Evolutionary conservation across 2,797 vertebrate genomes (phyloP).

Genomic region (Melanotaenia parkinsoni): DNA sequence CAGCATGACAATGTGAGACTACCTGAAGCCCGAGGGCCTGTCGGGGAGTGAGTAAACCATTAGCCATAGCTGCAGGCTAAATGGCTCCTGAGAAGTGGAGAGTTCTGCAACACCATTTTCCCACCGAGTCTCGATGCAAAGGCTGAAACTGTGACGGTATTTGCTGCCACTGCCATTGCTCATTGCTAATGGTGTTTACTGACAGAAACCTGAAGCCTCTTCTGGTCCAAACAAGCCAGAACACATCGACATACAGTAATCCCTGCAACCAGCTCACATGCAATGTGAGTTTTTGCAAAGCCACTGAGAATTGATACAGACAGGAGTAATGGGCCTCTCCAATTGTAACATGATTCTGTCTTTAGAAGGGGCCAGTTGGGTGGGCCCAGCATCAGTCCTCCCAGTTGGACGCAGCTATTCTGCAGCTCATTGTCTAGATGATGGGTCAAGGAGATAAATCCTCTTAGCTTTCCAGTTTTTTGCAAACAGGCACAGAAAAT

Average conservation of each 20-base stretch:
- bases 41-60: slow-evolving; percentile 83
- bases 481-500: slow-evolving; percentile 67
- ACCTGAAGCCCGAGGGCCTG: slow-evolving; percentile 77
- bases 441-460: slow-evolving; percentile 78
- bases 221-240: slow-evolving; percentile 60
- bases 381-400: slow-evolving; percentile 59
- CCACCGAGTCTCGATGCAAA: slow-evolving; percentile 51
- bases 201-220: slow-evolving; percentile 59
- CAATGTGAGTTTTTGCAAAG: slow-evolving; percentile 33
- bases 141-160: slow-evolving; percentile 32
- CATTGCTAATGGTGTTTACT: slow-evolving; percentile 49
- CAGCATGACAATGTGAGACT: slow-evolving; percentile 76
- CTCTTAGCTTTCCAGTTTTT: slow-evolving; percentile 57
- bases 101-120: slow-evolving; percentile 65
- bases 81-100: slow-evolving; percentile 65
- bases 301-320: slow-evolving; percentile 61
- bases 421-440: slow-evolving; percentile 74
- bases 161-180: slow-evolving; percentile 53
- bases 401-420: slow-evolving; percentile 60
- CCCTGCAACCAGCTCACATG: slow-evolving; percentile 69
- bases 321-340: slow-evolving; percentile 63
- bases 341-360: slow-evolving; percentile 77
- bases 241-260: slow-evolving; percentile 74
- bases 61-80: slow-evolving; percentile 80
- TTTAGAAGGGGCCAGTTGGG: slow-evolving; percentile 61